Conservation (phyloP, 2,797 vertebrate species). For the Buceros bicornis region DNA sequence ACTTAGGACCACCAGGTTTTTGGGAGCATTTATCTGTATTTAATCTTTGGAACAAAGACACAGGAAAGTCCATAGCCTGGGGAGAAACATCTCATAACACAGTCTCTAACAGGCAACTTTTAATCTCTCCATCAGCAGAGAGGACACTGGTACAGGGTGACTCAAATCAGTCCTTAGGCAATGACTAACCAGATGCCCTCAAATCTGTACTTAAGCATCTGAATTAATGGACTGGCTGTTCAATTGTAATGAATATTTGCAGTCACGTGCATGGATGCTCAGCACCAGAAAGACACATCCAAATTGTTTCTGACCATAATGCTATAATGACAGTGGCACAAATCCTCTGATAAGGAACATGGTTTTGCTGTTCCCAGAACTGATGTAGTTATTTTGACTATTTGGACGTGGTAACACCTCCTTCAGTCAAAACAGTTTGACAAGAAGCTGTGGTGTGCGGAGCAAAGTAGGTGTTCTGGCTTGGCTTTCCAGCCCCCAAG, state of each 20-base stretch:
- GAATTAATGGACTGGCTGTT: not conserved
- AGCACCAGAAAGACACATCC: not conserved
- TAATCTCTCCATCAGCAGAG: not conserved
- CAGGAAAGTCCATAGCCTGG: not conserved
- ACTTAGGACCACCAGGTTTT: not conserved
- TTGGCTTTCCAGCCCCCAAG: not conserved
- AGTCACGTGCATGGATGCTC: not conserved
- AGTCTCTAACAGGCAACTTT: not conserved
- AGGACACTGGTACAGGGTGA: accelerated
- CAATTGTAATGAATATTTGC: not conserved
- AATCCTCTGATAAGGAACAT: not conserved
- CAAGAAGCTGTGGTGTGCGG: not conserved
- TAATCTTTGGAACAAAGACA: not conserved
- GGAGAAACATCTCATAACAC: not conserved
- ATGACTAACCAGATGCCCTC: not conserved
- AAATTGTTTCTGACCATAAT: not conserved
- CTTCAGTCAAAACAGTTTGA: not conserved
- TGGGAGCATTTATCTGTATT: not conserved
- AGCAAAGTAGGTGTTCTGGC: not conserved
- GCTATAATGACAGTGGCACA: not conserved
- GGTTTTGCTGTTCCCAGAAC: not conserved
- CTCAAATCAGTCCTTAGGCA: not conserved
- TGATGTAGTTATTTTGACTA: not conserved
- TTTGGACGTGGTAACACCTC: not conserved
- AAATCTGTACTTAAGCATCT: not conserved